These are phyloP conservation scores for Pipistrellus pipistrellus DNA, from an alignment of 2,797 vertebrate genomes.

Conservation along the genomic window DNA sequence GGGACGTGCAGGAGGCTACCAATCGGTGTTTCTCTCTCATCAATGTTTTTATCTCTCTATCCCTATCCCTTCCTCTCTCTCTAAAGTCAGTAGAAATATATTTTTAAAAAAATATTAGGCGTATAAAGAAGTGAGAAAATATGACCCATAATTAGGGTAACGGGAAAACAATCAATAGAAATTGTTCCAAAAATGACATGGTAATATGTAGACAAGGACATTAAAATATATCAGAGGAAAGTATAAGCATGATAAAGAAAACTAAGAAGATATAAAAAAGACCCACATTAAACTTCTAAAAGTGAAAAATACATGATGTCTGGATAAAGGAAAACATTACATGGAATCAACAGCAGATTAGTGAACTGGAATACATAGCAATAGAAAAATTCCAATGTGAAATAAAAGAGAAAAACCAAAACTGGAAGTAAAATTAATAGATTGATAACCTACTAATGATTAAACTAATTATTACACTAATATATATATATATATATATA, in stretches of 20 bases:
- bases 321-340: not conserved
- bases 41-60: too few relatives aligned
- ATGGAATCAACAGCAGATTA: not conserved
- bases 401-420: not conserved
- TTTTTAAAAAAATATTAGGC: not conserved
- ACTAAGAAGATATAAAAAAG: not conserved
- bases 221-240: not conserved
- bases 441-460: not conserved
- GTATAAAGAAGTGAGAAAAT: constrained; percentile 16
- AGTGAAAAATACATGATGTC: not conserved
- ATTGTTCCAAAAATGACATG: constrained; percentile 6
- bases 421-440: not conserved
- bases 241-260: not conserved
- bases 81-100: too few relatives aligned
- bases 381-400: not conserved
- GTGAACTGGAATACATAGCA: not conserved
- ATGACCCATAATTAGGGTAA: not conserved
- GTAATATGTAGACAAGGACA: not conserved
- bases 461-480: not conserved
- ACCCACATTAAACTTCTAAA: not conserved
- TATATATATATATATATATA: too few relatives aligned
- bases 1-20: too few relatives aligned
- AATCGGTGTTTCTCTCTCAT: too few relatives aligned
- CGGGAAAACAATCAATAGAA: not conserved
- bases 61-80: too few relatives aligned